These are phyloP conservation scores for Phenganax marumi DNA, from an alignment of 92 coral and sea anemone species.

Conservation along the genomic window DNA sequence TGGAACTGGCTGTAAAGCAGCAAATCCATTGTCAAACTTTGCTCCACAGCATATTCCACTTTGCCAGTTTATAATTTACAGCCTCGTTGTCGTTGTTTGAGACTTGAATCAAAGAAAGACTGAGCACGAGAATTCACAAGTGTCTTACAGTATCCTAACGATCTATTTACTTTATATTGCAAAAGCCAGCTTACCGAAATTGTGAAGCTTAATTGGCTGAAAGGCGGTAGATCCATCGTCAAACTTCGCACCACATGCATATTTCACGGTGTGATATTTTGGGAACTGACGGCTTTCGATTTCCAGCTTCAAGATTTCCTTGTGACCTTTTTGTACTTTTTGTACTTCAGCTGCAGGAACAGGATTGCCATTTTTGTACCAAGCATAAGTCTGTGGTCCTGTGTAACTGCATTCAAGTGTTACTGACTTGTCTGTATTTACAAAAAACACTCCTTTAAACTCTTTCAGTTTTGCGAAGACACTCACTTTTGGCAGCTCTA, in stretches of 20 bases:
- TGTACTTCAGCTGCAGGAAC: background rate
- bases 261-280: background rate
- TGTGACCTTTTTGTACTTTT: background rate
- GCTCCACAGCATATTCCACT: too few species aligned
- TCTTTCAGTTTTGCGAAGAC: background rate
- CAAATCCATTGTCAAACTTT: too few species aligned
- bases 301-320: background rate
- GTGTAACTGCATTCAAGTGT: background rate
- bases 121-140: too few species aligned
- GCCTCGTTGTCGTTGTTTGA: too few species aligned
- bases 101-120: too few species aligned
- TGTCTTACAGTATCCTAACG: too few species aligned
- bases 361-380: background rate
- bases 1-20: too few species aligned
- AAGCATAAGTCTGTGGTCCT: background rate
- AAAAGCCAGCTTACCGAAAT: background rate
- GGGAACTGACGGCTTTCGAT: background rate
- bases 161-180: background rate
- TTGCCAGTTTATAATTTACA: too few species aligned
- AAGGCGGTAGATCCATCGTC: background rate
- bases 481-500: conserved; percentile 4
- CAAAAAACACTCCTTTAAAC: background rate
- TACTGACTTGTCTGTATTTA: background rate
- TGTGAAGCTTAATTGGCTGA: background rate
- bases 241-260: background rate